Base-by-base conservation (phyloP, 2,888 invertebrate genomes). In the Clanis bilineata region DNA sequence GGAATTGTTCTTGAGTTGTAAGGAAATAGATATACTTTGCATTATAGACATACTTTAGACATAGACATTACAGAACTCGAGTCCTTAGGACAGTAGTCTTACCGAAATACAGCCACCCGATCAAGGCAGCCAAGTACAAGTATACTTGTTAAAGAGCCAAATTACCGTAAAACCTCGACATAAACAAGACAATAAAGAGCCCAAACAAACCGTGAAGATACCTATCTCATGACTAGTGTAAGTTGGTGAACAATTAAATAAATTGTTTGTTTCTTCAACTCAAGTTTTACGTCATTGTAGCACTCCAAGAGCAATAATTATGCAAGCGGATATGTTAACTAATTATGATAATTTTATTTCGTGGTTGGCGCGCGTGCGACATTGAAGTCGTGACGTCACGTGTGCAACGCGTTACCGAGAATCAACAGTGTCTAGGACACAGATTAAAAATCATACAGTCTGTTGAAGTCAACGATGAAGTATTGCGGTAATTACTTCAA, bases 311-410 rank as follows among this genome's bases (percentile, higher is more conserved):
- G n/a, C n/a, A n/a, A n/a, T n/a, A n/a, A n/a, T 80, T 77, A 82
- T 72, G 73, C 76, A 80, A 80, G 73, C 82, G 85, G 85, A 85
- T 81, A 81, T 78, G 79, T 77, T 74, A 69, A 66, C 58, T 76
- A 76, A 84, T 85, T 83, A 84, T 73, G 78, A 83, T 86, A 81
- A 82, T 80, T 80, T 79, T 79, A 84, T 86, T 83, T 85, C 74
- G 80, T 83, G 82, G 84, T 78, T 73, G 62, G 61, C 64, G 83
- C 83, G 85, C 90, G 89, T 89, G 90, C 87, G 85, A 86, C 88
- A 83, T 69, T 69, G 64, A 71, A 79, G 75, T 90, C 91, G 90
- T 91, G 91, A 89, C 88, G 89, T 90, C 91, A 90, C 90, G 88
- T 85, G 74, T 70, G 72, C 77, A 66, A 65, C 67, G 62, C 66